Percentiles rank a stretch among this genome's conserved stretches.
Evolutionary conservation across 2,113 vertebrate species (phyloP).

Genomic region (Pionites leucogaster): DNA sequence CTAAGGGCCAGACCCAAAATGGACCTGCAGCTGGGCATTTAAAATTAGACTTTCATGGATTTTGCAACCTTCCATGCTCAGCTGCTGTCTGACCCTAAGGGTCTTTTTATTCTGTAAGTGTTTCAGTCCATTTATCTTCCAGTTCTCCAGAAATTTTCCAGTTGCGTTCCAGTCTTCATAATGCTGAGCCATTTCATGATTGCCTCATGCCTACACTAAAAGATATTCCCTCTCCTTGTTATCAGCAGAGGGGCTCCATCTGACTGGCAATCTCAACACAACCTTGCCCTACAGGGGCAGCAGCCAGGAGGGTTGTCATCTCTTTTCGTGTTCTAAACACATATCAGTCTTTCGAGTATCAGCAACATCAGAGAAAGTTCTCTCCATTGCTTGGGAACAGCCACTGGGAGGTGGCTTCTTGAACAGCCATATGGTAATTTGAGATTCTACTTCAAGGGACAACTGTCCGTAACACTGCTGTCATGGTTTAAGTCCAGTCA

Average conservation of each 20-base stretch:
- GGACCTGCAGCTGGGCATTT: background rate
- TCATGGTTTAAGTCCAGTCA: no score
- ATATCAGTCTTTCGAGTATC: background rate
- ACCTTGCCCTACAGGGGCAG: background rate
- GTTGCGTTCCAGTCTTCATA: background rate
- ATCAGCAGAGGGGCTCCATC: background rate
- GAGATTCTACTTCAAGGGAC: background rate
- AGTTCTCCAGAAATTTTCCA: background rate
- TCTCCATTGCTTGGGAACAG: background rate
- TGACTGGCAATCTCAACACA: background rate
- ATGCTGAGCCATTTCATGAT: background rate
- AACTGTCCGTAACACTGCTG: background rate
- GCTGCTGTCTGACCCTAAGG: background rate
- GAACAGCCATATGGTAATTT: background rate
- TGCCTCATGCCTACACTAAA: background rate
- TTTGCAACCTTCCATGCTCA: background rate
- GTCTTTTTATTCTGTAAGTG: background rate
- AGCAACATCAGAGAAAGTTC: fast-evolving
- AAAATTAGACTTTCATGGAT: background rate
- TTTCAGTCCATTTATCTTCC: background rate
- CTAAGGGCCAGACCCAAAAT: background rate
- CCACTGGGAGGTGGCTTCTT: background rate
- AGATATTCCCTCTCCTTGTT: background rate
- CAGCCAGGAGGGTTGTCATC: background rate
- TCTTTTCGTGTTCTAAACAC: background rate